Percentiles rank a stretch among this genome's conserved stretches.
Conservation (phyloP, 2,113 vertebrate genomes). For the Ciconia maguari region DNA sequence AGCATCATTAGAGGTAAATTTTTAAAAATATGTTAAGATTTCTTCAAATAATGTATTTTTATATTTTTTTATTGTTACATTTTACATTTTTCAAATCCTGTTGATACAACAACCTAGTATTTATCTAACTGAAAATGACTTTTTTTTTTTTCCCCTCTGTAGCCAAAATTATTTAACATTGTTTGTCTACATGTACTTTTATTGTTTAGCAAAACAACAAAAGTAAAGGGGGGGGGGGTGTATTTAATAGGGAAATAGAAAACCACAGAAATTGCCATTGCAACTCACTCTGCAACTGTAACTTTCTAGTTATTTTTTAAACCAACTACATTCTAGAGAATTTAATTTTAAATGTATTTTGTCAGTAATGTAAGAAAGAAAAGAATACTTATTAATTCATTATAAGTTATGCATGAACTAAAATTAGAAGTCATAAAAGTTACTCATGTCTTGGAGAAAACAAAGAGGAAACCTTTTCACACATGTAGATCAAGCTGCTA, state of each 20-base stretch:
- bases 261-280: not conserved
- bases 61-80: not conserved
- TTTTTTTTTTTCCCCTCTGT: not conserved
- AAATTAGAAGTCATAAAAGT: not conserved
- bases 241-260: not conserved
- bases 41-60: not conserved
- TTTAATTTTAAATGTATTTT: not conserved
- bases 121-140: not conserved
- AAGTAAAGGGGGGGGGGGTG: not conserved
- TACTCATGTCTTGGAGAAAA: not conserved
- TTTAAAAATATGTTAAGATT: not conserved
- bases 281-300: not conserved
- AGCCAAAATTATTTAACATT: not conserved
- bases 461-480: not conserved
- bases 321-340: not conserved
- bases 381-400: not conserved
- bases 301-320: not conserved
- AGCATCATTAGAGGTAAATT: constrained; percentile 82
- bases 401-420: not conserved
- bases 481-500: too few relatives aligned
- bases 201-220: not conserved
- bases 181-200: not conserved
- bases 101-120: not conserved
- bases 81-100: not conserved
- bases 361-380: not conserved